Percentiles rank a stretch among this genome's conserved stretches.
Evolutionary conservation across 2,888 invertebrate genomes (phyloP).

Genomic region (Morpho achilles): DNA sequence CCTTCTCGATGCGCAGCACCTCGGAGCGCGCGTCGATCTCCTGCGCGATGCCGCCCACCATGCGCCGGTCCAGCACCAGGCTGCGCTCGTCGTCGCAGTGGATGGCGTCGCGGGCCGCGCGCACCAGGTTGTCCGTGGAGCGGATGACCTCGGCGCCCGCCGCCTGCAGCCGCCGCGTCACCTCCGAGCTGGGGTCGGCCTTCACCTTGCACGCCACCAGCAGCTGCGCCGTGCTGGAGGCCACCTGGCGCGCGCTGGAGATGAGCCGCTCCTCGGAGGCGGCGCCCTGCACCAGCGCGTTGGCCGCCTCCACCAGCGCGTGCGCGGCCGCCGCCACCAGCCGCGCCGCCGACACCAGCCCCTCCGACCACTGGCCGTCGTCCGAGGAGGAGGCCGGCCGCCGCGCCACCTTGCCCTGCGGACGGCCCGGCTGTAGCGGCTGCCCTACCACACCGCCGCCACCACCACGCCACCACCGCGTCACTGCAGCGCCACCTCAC

Average conservation of each 20-base stretch:
- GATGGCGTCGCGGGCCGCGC: slow-evolving; percentile 95
- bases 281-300: slow-evolving; percentile 95
- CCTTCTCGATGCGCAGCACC: slow-evolving; percentile 95
- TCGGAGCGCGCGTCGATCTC: slow-evolving; percentile 93
- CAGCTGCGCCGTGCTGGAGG: slow-evolving; percentile 97
- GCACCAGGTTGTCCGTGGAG: slow-evolving; percentile 97
- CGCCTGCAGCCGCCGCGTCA: slow-evolving; percentile 92
- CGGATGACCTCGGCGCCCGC: slow-evolving; percentile 98
- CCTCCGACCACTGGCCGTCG: slow-evolving; percentile 99
- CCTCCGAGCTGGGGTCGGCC: slow-evolving; percentile 96
- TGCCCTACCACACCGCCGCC: too few relatives aligned
- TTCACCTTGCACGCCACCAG: slow-evolving; percentile 97
- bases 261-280: slow-evolving; percentile 97
- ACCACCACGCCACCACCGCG: too few relatives aligned
- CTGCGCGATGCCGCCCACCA: slow-evolving; percentile 98
- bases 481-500: slow-evolving; percentile 34
- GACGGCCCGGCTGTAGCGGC: too few relatives aligned
- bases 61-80: slow-evolving; percentile 92
- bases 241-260: slow-evolving; percentile 97
- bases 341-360: slow-evolving; percentile 95
- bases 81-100: slow-evolving; percentile 95
- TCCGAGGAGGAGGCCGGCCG: slow-evolving; percentile 92
- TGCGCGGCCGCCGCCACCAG: slow-evolving; percentile 98
- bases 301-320: slow-evolving; percentile 98
- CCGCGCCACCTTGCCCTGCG: slow-evolving; percentile 89